Evolutionary conservation across 2,888 invertebrate species (phyloP), one percentile per base, ranked within the genome.

Genomic region (Ligdia adustata): DNA sequence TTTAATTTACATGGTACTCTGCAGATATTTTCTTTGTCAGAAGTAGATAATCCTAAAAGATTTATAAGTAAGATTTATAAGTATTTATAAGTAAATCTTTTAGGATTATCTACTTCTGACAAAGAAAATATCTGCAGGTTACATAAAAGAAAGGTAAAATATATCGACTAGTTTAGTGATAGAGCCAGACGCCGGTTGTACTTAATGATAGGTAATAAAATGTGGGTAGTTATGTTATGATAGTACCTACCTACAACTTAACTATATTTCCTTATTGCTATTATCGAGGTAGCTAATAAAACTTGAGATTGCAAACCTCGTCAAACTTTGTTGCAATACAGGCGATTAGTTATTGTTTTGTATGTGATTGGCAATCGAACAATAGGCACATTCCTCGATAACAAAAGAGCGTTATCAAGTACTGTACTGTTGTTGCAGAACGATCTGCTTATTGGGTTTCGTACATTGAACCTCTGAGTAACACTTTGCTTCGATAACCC

Each of bases 331-430:
- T 57, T 55, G 39, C 1, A 22, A 42, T 55, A 57, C 61, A 49
- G 42, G 46, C 58, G 58, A 62, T 60, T 50, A 59, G 45, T 42
- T 50, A 52, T 48, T 56, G 55, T 56, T 50, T 34, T n/a, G n/a
- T 15, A 41, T 59, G 39, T 31, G 38, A 52, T 40, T 34, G 46
- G 45, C 39, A 53, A 55, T 57, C 57, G 60, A 60, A 66, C 69
- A 72, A 69, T 66, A 60, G 40, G 38, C 60, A 52, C n/a, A 57
- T 63, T 65, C 62, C 61, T 49, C 66, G 66, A 70, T 73, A 73
- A 66, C 80, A 81, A 81, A 81, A 77, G 72, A 51, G 60, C 64
- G 72, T 81, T 82, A 81, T 82, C 83, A 77, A 71, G 54, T 22
- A 22, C 22, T n/a, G 6, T n/a, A 6, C 53, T 55, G 57, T 56